Evolutionary conservation across 2,113 vertebrate species (phyloP), one percentile per base, ranked within the genome.

Genomic region (Zapus hudsonius): DNA sequence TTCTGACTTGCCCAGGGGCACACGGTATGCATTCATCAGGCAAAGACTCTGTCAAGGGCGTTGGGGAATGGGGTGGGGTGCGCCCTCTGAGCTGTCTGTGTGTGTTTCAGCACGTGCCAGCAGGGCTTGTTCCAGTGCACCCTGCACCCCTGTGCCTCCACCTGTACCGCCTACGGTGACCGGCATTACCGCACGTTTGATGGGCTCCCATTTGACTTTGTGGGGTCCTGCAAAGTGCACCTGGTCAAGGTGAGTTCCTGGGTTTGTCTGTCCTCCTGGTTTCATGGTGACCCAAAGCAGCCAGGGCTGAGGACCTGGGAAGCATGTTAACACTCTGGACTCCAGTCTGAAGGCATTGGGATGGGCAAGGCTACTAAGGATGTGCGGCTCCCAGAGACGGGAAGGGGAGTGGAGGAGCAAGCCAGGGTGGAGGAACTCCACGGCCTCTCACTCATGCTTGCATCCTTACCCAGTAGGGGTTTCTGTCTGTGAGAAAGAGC

Each of bases 171-270:
- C 0, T 99, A 99, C 0, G 99, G 99, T 0, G 99, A 99, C 92
- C 99, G 99, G 1, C 99, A 99, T 97, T 99, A 99, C 98, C 97
- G 98, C 59, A 99, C 99, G 0, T 99, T 99, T 52, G 99, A 99
- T 22, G 99, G 99, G 2, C 98, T 99, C 67, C 98, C 98, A 0
- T 99, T 98, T 85, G 99, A 99, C 97, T 99, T 99, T 8, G 97
- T 99, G 40, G 99, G 99, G 4, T 97, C 98, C 0, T 99, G 99
- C 96, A 99, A 99, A 96, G 98, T 99, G 67, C 99, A 99, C 93
- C 97, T 99, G 5, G 95, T 99, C 3, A 99, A 99, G 99, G 99
- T 99, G 93, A 98, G 97, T n/a, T 12, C 29, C 69, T 17, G 64
- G 22, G 13, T 0, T 9, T 57, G 17, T 42, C 42, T 55, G 42